phyloP scores from a whole-genome alignment of 2,797 vertebrate genomes.

The Acipenser ruthenus region DNA sequence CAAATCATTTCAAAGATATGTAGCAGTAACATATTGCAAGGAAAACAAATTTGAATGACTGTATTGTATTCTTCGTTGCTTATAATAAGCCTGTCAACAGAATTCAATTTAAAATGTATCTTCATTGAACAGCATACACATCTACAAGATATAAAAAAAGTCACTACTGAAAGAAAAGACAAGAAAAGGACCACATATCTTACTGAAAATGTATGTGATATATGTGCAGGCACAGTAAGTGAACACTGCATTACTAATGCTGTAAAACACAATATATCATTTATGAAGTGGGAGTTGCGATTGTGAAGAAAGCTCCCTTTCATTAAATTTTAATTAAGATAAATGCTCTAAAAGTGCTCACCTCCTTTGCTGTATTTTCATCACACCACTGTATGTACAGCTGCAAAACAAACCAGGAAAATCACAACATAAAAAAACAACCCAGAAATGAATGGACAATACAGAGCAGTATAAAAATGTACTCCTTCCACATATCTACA shows the following conservation, averaged over 20 bases:
- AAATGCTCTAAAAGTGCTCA: constrained; percentile 77
- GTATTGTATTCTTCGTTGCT: no score
- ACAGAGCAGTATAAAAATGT: constrained; percentile 2
- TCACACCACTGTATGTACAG: constrained; percentile 97
- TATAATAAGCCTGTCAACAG: no score
- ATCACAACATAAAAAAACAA: background rate
- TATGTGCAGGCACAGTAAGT: constrained; percentile 59
- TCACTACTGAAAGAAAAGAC: background rate
- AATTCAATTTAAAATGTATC: background rate
- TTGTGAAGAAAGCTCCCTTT: constrained; percentile 80
- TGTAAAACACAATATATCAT: constrained; percentile 83
- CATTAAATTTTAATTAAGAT: constrained; percentile 97
- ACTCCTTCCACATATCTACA: constrained; percentile 6
- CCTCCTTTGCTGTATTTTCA: constrained; percentile 79
- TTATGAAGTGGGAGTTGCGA: constrained; percentile 81
- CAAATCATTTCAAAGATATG: no score
- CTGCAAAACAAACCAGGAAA: constrained; percentile 47
- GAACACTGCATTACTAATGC: constrained; percentile 71
- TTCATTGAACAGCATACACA: background rate
- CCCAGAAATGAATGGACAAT: constrained; percentile 9
- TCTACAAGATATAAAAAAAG: constrained; percentile 36
- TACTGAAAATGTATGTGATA: constrained; percentile 46
- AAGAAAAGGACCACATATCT: constrained; percentile 51
- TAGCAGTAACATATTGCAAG: no score
- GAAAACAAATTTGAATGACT: no score